Evolutionary conservation across 2,113 vertebrate genomes (phyloP).

Genomic region (Pyrgilauda ruficollis): DNA sequence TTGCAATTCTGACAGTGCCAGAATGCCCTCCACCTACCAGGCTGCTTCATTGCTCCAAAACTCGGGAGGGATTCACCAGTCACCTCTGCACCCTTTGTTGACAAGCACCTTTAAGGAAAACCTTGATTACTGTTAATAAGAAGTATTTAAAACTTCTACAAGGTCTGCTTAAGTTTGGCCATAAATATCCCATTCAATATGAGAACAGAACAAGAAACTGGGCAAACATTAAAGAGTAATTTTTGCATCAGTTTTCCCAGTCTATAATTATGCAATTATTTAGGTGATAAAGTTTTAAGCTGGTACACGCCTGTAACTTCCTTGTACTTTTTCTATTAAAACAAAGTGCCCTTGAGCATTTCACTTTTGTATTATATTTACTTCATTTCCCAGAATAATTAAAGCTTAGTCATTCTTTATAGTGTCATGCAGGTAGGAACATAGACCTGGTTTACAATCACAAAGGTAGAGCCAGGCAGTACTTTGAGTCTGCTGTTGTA

Average conservation of each 20-base stretch:
- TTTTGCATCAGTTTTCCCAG: not conserved
- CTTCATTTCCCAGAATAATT: constrained; percentile 53
- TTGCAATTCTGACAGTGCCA: not conserved
- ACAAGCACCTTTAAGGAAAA: not conserved
- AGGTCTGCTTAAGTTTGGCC: not conserved
- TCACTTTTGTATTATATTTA: not conserved
- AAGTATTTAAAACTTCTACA: not conserved
- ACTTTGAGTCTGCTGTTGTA: not conserved
- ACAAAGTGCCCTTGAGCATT: constrained; percentile 11
- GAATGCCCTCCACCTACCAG: not conserved
- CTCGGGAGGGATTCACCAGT: not conserved
- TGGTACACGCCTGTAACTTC: constrained; percentile 9
- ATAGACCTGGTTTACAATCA: not conserved
- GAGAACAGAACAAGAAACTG: not conserved
- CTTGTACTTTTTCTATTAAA: constrained; percentile 34
- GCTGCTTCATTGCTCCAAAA: not conserved
- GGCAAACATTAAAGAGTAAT: not conserved
- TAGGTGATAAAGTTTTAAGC: constrained; percentile 43
- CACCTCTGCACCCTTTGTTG: not conserved
- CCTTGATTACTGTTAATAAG: not conserved
- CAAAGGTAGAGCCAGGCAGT: not conserved
- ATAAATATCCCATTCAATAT: not conserved
- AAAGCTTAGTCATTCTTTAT: constrained; percentile 34
- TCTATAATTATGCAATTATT: constrained; percentile 39
- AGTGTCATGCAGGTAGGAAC: constrained; percentile 10